Evolutionary conservation across 2,888 invertebrate species (phyloP).

Genomic region (Ditula angustiorana): DNA sequence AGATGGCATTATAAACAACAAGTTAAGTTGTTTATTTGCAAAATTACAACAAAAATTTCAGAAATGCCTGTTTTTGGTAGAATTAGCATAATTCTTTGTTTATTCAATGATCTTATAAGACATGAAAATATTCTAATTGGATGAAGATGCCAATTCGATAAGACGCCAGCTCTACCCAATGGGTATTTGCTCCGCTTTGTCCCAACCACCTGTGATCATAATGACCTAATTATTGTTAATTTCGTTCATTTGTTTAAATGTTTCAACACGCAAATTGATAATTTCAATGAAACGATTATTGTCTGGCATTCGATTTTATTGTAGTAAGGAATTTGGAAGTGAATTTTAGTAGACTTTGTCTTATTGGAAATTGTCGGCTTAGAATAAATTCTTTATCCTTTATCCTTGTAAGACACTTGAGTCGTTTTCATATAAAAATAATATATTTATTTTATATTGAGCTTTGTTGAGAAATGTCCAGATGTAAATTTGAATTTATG

Average conservation of each 20-base stretch:
- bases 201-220: slow-evolving; percentile 59
- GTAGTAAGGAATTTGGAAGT: background rate
- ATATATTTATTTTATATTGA: no score
- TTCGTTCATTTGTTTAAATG: slow-evolving; percentile 52
- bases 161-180: slow-evolving; percentile 46
- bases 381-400: background rate
- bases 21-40: background rate
- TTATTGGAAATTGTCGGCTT: background rate
- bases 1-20: slow-evolving; percentile 67
- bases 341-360: background rate
- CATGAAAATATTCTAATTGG: slow-evolving; percentile 16
- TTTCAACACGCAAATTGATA: slow-evolving; percentile 43
- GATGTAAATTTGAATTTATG: no score
- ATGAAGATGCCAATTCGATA: slow-evolving; percentile 7
- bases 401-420: background rate
- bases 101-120: background rate
- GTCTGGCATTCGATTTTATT: background rate
- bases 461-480: no score
- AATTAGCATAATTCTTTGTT: no score
- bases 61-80: no score
- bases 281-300: background rate
- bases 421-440: no score
- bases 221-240: slow-evolving; percentile 54
- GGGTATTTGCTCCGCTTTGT: slow-evolving; percentile 51
- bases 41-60: no score